Percentiles rank a stretch among this genome's conserved stretches.
phyloP scores from a whole-genome alignment of 53 echinoderm and acorn worm genomes.

The Echinometra lucunter region DNA sequence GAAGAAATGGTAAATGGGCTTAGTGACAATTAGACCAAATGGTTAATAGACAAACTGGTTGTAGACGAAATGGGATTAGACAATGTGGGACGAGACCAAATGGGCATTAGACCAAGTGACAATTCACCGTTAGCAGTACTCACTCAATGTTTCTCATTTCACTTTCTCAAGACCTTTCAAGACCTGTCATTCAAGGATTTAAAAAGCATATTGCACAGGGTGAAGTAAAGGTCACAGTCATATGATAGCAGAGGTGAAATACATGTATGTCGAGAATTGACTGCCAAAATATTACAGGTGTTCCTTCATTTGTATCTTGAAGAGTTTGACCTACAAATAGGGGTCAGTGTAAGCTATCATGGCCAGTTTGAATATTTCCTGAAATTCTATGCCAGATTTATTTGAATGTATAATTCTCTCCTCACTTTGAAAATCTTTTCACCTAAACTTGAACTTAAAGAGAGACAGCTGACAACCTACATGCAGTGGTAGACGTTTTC shows the following conservation, averaged over 20 bases:
- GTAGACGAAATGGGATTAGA: too few relatives aligned
- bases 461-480: too few relatives aligned
- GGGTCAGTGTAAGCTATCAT: slow-evolving; percentile 22
- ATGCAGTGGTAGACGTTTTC: too few relatives aligned
- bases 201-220: neutral
- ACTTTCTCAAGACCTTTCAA: neutral
- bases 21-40: too few relatives aligned
- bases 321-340: slow-evolving; percentile 38
- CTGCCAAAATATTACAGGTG: slow-evolving; percentile 40
- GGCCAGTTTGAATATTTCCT: neutral
- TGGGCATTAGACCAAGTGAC: too few relatives aligned
- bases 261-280: neutral
- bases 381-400: neutral
- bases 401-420: neutral
- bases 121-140: too few relatives aligned
- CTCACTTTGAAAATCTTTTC: neutral
- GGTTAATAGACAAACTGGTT: too few relatives aligned
- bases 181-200: slow-evolving; percentile 2
- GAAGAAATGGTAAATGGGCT: too few relatives aligned
- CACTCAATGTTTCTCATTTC: slow-evolving; percentile 7
- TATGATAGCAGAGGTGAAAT: slow-evolving; percentile 35
- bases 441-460: too few relatives aligned
- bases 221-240: neutral
- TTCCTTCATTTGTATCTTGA: neutral
- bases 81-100: too few relatives aligned